These are phyloP conservation scores for Chloropsis cyanopogon DNA, from an alignment of 2,113 vertebrate genomes.

Conservation along the genomic window DNA sequence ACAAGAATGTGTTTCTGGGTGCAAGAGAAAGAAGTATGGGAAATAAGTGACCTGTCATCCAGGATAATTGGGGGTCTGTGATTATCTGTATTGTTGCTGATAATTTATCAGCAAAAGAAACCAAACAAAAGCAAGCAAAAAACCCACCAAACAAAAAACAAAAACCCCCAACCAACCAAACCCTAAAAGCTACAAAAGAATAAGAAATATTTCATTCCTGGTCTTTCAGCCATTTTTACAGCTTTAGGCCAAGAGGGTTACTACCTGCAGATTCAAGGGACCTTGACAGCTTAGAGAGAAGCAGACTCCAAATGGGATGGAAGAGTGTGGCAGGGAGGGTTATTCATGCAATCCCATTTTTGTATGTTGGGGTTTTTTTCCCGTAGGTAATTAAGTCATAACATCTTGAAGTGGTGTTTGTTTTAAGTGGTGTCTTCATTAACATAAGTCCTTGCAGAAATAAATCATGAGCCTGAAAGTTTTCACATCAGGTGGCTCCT, in stretches of 20 bases:
- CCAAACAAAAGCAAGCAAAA: background rate
- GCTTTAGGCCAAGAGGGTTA: background rate
- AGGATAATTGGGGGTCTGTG: background rate
- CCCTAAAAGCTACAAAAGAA: background rate
- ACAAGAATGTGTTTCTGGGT: background rate
- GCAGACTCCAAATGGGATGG: background rate
- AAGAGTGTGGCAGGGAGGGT: fast-evolving
- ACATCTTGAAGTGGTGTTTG: background rate
- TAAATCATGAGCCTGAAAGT: background rate
- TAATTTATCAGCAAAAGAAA: background rate
- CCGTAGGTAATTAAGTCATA: background rate
- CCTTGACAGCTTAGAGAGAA: background rate
- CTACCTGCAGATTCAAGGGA: background rate
- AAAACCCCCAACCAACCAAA: background rate
- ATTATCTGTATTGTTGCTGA: background rate
- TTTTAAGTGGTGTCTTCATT: background rate
- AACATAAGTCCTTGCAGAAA: background rate
- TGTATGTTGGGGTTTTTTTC: background rate
- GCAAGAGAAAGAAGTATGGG: background rate
- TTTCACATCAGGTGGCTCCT: background rate
- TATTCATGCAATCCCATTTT: background rate
- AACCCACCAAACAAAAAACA: background rate
- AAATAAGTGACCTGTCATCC: background rate
- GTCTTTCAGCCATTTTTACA: background rate
- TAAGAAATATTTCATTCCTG: background rate